Percentiles rank a stretch among this genome's conserved stretches.
Evolutionary conservation across 37 sponge, comb jelly and placozoan species (phyloP).

Genomic region (Trichoplax adhaerens): DNA sequence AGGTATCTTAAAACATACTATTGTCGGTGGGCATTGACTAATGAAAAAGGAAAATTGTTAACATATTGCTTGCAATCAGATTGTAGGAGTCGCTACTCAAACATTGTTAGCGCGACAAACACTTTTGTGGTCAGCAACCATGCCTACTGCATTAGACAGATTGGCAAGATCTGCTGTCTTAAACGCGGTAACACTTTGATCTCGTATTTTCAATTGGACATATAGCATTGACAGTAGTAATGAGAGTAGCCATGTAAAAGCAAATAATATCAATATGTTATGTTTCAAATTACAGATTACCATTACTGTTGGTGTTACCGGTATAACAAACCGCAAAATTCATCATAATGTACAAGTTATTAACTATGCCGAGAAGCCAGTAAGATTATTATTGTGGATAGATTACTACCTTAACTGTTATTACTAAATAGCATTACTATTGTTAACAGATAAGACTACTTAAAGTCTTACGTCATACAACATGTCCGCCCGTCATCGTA

Average conservation of each 20-base stretch:
- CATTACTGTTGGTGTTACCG: conserved; percentile 13
- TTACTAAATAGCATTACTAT: neutral
- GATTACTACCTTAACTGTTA: neutral
- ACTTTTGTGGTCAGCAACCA: conserved; percentile 25
- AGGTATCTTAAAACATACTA: conserved; percentile 2
- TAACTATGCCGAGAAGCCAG: conserved; percentile 27
- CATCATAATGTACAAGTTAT: conserved; percentile 16
- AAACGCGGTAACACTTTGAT: conserved; percentile 8
- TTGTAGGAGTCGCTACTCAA: neutral
- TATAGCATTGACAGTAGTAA: no score
- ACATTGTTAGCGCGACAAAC: conserved; percentile 14
- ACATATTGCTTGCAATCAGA: no score
- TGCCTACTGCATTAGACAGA: conserved; percentile 17
- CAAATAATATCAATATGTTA: neutral
- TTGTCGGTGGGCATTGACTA: no score
- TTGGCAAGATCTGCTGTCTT: conserved; percentile 31
- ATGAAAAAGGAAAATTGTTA: no score
- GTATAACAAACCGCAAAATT: conserved; percentile 16
- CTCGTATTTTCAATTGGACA: no score
- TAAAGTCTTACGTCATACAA: conserved; percentile 15
- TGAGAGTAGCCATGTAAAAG: neutral
- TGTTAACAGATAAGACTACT: conserved; percentile 13
- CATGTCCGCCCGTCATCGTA: conserved; percentile 23
- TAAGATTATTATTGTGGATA: neutral
- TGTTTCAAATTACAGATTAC: neutral